These are phyloP conservation scores for Semaprochilodus insignis DNA, from an alignment of 2,797 vertebrate genomes.

Conservation along the genomic window DNA sequence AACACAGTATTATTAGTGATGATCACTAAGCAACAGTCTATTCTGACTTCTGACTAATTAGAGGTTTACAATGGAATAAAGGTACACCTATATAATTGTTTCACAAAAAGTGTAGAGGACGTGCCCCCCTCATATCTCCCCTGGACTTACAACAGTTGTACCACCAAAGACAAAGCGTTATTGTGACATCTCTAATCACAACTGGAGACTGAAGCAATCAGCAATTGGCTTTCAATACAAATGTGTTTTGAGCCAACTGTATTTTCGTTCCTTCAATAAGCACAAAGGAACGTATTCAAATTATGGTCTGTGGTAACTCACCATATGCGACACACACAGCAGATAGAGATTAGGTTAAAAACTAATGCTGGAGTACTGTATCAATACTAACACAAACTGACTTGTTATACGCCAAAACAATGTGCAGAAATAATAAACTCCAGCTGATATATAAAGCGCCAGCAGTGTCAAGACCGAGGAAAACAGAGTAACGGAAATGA, in stretches of 20 bases:
- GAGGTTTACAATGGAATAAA: too few relatives aligned
- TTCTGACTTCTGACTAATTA: too few relatives aligned
- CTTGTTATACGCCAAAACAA: background rate
- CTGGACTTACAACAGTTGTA: too few relatives aligned
- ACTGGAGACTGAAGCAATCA: background rate
- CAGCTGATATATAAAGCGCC: background rate
- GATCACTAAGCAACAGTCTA: too few relatives aligned
- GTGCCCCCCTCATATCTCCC: too few relatives aligned
- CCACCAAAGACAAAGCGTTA: too few relatives aligned
- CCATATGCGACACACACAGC: background rate
- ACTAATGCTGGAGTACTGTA: background rate
- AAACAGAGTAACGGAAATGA: background rate
- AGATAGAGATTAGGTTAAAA: background rate
- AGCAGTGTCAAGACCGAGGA: background rate
- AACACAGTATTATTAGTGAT: too few relatives aligned
- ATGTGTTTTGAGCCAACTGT: background rate
- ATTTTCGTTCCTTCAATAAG: background rate
- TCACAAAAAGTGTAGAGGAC: too few relatives aligned
- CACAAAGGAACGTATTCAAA: background rate
- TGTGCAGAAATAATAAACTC: constrained; percentile 13
- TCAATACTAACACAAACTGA: background rate
- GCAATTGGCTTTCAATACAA: background rate
- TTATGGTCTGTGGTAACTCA: background rate
- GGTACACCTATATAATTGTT: too few relatives aligned
- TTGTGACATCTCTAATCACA: too few relatives aligned